phyloP scores from a whole-genome alignment of 2,797 vertebrate genomes.

The Spheniscus humboldti region DNA sequence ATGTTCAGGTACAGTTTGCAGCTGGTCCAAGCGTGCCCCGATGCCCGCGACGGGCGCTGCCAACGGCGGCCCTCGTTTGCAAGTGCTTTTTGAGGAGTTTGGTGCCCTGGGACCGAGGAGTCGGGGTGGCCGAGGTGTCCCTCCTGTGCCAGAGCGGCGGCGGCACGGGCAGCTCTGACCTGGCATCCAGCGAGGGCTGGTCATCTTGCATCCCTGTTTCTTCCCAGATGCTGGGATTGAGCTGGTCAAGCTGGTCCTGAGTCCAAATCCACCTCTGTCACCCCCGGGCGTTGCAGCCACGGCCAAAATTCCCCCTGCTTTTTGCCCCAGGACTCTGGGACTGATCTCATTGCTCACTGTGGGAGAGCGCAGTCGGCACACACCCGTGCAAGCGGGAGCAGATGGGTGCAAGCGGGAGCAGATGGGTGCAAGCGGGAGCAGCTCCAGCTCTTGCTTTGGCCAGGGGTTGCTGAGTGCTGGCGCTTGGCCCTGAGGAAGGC shows the following conservation, averaged over 20 bases:
- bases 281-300: neutral
- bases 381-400: neutral
- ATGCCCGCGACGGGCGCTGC: fast-evolving
- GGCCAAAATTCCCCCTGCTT: neutral
- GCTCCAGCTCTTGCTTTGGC: neutral
- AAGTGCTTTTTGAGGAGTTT: neutral
- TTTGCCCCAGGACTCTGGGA: neutral
- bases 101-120: neutral
- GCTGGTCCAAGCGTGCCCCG: fast-evolving
- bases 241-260: neutral
- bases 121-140: neutral
- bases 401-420: no score
- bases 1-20: neutral
- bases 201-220: neutral
- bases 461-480: fast-evolving
- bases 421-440: no score
- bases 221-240: neutral
- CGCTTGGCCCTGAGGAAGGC: neutral
- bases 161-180: neutral
- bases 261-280: neutral
- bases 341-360: fast-evolving
- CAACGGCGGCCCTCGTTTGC: fast-evolving
- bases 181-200: neutral
- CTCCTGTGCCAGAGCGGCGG: neutral
- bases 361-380: fast-evolving